Base-by-base conservation (phyloP, 2,888 invertebrate genomes). In the Plagodis pulveraria region DNA sequence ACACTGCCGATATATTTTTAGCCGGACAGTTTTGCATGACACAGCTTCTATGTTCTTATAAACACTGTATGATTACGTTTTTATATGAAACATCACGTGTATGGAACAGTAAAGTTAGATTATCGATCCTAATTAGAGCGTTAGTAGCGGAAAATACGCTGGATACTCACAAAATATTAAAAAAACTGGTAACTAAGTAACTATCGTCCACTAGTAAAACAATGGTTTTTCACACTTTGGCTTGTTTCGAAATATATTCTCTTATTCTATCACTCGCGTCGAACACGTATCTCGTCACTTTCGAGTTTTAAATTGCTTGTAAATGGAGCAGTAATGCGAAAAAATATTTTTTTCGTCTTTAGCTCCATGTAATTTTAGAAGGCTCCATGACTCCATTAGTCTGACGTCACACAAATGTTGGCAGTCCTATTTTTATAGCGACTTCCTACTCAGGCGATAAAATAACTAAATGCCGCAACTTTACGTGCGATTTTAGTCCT, bases 341-440 rank as follows among this genome's bases (percentile, higher is more conserved):
- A 84, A 84, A 83, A 79, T 77, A 79, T 84, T 86, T 86, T 87
- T 81, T 77, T 40, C 83, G 76, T 52, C 45, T 54, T 56, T 40
- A 46, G 64, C 82, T 83, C 74, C 76, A 80, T 88, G 92, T 93
- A 93, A 93, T 91, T 89, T 91, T 92, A 93, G 91, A 89, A 83
- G 87, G 84, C 86, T 83, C 82, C 81, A 84, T 84, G 78, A 80
- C 85, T 87, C 84, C 81, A 82, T 86, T 82, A 72, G 75, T 73
- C 84, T 92, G 93, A 93, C 93, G 93, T 93, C 93, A 93, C 84
- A 80, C 80, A 77, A 83, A 89, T 86, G 92, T 91, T 90, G 92
- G 91, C 91, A 89, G 90, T 90, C 91, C 90, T 91, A 91, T 91
- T 92, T 91, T 89, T 87, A 83, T 87, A 22, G 80, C 82, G 76